Base-by-base conservation (phyloP, 2,888 invertebrate species). In the Lycocerus yunnanus region DNA sequence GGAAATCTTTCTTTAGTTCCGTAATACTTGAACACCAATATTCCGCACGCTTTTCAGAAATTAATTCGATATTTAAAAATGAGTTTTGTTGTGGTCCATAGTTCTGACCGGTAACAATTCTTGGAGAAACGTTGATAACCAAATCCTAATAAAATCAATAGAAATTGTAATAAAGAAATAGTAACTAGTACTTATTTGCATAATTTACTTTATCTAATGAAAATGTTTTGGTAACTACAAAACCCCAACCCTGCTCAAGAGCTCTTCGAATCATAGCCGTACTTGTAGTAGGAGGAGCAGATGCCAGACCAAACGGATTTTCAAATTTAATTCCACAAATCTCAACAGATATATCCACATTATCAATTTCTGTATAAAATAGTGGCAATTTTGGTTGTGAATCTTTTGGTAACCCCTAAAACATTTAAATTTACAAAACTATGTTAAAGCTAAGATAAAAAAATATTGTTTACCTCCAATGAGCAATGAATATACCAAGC, bases 141-240 rank as follows among this genome's bases (percentile, higher is more conserved):
- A 95, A 86, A 85, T 99, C 97, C 95, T 96, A 83, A n/a, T 83
- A 60, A 43, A 43, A 43, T 4, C n/a, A n/a, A 11, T 5, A 5
- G 11, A 14, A n/a, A 61, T 15, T 67, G 15, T 18, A 66, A 69
- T 60, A 15, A 76, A 68, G 61, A 67, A 75, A 5, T 43, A 13
- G 8, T 24, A 24, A 1, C n/a, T n/a, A n/a, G n/a, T 43, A n/a
- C n/a, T 6, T n/a, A n/a, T 43, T 43, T 43, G 13, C 11, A 15
- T n/a, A 15, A 76, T 59, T 79, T 87, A 95, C 96, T 91, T 99
- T 99, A 85, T 98, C 96, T 14, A 99, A 88, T 3, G 94, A 91
- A 85, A 97, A 99, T 0, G 99, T 99, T 89, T 99, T 99, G 0
- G 99, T 99, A 1, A 99, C 94, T n/a, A 93, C 96, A 85, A 97